Percentiles rank a stretch among this genome's conserved stretches.
These are phyloP conservation scores for Xestia rhomboidea DNA, from an alignment of 2,888 invertebrate species.

Conservation along the genomic window DNA sequence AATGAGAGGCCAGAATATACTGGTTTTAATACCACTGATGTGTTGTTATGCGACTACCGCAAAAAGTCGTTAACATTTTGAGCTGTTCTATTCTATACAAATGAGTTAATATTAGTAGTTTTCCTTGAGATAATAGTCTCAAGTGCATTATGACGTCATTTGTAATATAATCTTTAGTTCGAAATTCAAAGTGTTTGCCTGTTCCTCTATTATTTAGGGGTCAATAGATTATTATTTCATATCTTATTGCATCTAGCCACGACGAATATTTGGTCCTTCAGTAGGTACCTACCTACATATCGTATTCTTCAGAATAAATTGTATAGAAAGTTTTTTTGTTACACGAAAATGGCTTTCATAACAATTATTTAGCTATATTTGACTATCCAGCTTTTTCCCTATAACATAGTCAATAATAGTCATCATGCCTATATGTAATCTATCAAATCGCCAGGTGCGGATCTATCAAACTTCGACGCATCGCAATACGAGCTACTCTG, in stretches of 20 bases:
- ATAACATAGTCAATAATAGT: not conserved
- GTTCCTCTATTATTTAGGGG: not conserved
- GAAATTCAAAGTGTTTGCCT: not conserved
- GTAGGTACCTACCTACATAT: not conserved
- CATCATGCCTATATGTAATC: not conserved
- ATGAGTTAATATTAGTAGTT: slow-evolving; percentile 5
- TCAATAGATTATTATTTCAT: slow-evolving; percentile 1
- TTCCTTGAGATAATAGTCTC: slow-evolving; percentile 12
- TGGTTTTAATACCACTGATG: not conserved
- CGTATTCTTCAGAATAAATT: not conserved
- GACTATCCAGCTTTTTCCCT: not conserved
- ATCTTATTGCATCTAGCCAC: not conserved
- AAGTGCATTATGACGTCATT: not conserved
- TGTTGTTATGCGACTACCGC: not conserved
- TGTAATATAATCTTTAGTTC: not conserved
- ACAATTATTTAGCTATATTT: no score
- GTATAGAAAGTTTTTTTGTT: not conserved
- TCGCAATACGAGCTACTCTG: slow-evolving; percentile 92
- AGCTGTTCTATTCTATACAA: not conserved
- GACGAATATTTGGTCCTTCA: not conserved
- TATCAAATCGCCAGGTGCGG: slow-evolving; percentile 87
- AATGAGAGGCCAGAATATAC: not conserved
- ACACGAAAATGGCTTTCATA: not conserved
- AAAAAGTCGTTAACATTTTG: not conserved
- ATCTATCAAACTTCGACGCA: slow-evolving; percentile 88